Conservation (phyloP, 2,797 vertebrate species). For the Manis crassicaudata region DNA sequence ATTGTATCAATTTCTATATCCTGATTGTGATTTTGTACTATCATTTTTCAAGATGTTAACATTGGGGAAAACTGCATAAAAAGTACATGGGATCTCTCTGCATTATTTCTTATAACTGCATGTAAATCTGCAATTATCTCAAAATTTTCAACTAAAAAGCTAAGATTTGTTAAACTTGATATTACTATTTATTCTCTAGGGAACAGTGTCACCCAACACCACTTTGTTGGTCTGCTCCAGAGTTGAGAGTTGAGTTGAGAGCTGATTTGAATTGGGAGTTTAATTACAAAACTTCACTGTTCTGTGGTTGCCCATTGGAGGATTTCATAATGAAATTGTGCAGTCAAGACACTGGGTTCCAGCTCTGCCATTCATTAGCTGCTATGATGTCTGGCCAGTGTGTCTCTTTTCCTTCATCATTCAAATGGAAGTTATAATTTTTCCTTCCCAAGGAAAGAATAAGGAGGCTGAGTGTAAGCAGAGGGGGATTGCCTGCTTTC, state of each 20-base stretch:
- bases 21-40: not conserved
- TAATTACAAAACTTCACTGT: slow-evolving; percentile 77
- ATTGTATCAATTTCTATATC: not conserved
- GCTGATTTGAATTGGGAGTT: slow-evolving; percentile 80
- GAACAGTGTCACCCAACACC: slow-evolving; percentile 64
- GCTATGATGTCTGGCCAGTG: not conserved
- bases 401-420: not conserved
- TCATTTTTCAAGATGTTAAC: not conserved
- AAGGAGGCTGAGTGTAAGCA: not conserved
- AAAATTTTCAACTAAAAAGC: not conserved
- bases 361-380: not conserved
- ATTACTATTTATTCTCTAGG: slow-evolving; percentile 79
- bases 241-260: slow-evolving; percentile 41
- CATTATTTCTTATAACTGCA: not conserved
- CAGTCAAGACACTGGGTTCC: slow-evolving; percentile 64
- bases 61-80: not conserved
- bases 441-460: slow-evolving; percentile 3
- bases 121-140: not conserved
- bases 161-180: not conserved
- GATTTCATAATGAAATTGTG: slow-evolving; percentile 76
- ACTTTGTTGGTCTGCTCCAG: slow-evolving; percentile 79
- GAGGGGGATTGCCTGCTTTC: not conserved
- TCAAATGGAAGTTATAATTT: not conserved
- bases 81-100: not conserved
- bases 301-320: slow-evolving; percentile 77